A percentile compares a stretch with the other conserved stretches of the same genome.
These are phyloP conservation scores for Xenopus borealis DNA, from an alignment of 2,113 vertebrate genomes.

Conservation along the genomic window DNA sequence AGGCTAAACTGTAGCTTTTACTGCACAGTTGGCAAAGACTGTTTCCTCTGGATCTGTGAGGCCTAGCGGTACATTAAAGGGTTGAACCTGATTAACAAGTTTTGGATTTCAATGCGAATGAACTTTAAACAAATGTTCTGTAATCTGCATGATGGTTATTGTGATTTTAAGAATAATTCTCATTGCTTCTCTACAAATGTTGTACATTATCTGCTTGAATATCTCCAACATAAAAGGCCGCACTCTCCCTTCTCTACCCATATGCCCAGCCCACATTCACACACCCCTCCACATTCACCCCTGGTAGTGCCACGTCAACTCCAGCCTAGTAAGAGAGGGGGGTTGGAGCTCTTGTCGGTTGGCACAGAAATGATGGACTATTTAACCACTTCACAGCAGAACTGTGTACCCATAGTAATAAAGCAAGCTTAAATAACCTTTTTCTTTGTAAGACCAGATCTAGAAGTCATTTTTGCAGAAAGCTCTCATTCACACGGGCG, in stretches of 20 bases:
- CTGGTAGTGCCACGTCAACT: slow-evolving; percentile 35
- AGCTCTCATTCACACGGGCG: background rate
- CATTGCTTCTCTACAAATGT: too few species aligned
- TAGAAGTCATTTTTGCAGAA: background rate
- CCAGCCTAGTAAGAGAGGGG: slow-evolving; percentile 7
- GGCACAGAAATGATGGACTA: background rate
- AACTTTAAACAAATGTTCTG: too few species aligned
- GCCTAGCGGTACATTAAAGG: too few species aligned
- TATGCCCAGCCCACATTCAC: background rate
- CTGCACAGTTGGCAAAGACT: too few species aligned
- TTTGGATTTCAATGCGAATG: too few species aligned
- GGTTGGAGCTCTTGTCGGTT: slow-evolving; percentile 9
- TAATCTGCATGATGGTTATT: too few species aligned
- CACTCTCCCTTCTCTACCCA: background rate
- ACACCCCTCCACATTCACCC: slow-evolving; percentile 6
- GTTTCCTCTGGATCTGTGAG: too few species aligned
- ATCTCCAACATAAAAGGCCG: background rate
- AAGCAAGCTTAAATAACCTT: too few species aligned
- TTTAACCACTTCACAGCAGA: slow-evolving; percentile 15
- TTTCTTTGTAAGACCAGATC: background rate
- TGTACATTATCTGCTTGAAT: background rate
- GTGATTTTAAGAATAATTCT: too few species aligned
- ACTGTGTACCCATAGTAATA: background rate
- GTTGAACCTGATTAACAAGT: too few species aligned
- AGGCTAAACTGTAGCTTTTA: too few species aligned